Percentiles rank a stretch among this genome's conserved stretches.
phyloP scores from a whole-genome alignment of 2,113 vertebrate genomes.

The Euleptes europaea region DNA sequence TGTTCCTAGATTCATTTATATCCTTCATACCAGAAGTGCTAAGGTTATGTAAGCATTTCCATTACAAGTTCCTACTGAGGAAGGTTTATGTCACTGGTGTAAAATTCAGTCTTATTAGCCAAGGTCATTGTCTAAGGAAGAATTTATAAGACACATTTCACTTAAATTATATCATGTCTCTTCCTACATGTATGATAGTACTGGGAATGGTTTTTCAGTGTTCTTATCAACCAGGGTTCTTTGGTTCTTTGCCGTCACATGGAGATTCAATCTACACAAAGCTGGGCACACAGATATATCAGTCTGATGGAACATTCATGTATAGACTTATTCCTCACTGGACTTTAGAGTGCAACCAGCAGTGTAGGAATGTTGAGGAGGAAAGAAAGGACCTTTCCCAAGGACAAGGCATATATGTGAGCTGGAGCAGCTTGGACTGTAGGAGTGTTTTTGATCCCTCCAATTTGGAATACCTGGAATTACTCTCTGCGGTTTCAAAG shows the following conservation, averaged over 20 bases:
- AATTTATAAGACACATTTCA: background rate
- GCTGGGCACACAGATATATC: background rate
- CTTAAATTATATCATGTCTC: constrained; percentile 41
- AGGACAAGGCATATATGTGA: background rate
- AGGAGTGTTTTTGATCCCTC: background rate
- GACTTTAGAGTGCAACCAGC: background rate
- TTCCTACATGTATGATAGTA: constrained; percentile 34
- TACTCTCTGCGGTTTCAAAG: background rate
- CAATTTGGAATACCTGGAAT: background rate
- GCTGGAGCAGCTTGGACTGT: background rate
- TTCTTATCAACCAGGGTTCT: constrained; percentile 9
- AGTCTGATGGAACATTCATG: background rate
- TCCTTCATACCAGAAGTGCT: constrained; percentile 56
- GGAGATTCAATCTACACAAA: background rate
- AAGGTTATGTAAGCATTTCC: constrained; percentile 64
- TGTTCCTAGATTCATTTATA: constrained; percentile 69
- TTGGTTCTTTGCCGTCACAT: background rate
- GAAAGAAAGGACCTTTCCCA: no score
- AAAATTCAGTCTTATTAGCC: constrained; percentile 48
- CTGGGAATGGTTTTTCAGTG: constrained; percentile 20
- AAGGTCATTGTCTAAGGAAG: constrained; percentile 43
- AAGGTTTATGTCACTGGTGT: constrained; percentile 53
- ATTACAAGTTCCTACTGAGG: constrained; percentile 53
- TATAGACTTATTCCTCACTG: background rate
- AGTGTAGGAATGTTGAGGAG: background rate